Evolutionary conservation across 2,888 invertebrate genomes (phyloP), one percentile per base, ranked within the genome.

Genomic region (Habroteleia sp.): DNA sequence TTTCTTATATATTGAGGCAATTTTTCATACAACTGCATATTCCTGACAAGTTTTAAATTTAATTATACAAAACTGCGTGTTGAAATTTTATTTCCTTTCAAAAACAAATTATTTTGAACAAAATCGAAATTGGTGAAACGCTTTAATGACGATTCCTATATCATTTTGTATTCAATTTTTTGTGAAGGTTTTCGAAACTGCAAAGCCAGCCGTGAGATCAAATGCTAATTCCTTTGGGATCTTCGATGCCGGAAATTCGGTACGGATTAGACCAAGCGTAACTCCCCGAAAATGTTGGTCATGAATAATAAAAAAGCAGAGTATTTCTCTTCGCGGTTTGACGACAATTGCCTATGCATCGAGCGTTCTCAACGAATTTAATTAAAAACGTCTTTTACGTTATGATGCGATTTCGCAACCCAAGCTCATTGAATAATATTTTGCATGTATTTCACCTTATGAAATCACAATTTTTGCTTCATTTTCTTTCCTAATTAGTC

Each of bases 211-310:
- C 69, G 66, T 77, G 81, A 83, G 82, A 84, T 84, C 83, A 82
- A 84, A 83, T 84, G 83, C 81, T 83, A 84, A 84, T 84, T 82
- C 82, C 82, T 83, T 82, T 81, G 82, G 83, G 83, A 79, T 79
- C 81, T 76, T 74, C 79, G 78, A 77, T 79, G 76, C 79, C 82
- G 81, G 83, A 83, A 84, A 82, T 84, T 83, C 83, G 77, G 80
- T 80, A 79, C 76, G 81, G 81, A 83, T 83, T 83, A 83, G 81
- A 76, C 79, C 77, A 68, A 75, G 52, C 60, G 60, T 73, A 56
- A 68, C 66, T 71, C 62, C 48, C 74, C 79, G 78, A 83, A 83
- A 83, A 81, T 78, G 80, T 78, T 77, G 37, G 11, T 69, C 78
- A 75, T 78, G 80, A 79, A 81, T 81, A 82, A 82, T 79, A 81